Conservation (phyloP, 2,797 vertebrate species). For the Amblyraja radiata region DNA sequence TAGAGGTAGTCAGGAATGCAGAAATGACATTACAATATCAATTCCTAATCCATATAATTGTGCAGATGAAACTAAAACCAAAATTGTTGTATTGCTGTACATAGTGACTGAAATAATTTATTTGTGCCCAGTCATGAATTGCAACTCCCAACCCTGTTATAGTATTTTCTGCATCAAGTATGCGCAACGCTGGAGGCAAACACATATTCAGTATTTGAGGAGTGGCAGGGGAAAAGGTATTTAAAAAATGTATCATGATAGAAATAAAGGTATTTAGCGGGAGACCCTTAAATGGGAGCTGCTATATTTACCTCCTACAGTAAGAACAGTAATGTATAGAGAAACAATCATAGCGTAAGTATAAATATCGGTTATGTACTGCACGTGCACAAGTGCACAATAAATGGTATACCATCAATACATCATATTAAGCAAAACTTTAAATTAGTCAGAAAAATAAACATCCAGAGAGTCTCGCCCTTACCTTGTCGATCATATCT, state of each 20-base stretch:
- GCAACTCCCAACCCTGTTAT: not conserved
- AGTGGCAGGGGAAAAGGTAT: not conserved
- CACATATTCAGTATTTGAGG: not conserved
- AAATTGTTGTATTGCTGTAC: not conserved
- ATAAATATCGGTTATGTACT: not conserved
- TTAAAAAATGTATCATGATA: not conserved
- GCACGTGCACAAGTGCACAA: not conserved
- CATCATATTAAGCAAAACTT: not conserved
- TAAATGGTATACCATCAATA: not conserved
- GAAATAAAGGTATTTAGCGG: not conserved
- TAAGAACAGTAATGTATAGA: no score
- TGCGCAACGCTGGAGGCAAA: not conserved
- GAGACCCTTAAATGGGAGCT: not conserved
- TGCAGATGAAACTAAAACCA: not conserved
- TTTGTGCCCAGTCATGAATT: not conserved
- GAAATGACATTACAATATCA: no score
- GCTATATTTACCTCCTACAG: not conserved
- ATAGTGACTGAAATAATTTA: not conserved
- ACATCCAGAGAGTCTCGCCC: slow-evolving; percentile 15
- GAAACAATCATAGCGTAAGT: not conserved
- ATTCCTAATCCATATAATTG: no score
- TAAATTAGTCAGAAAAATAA: not conserved
- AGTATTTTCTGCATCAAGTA: not conserved
- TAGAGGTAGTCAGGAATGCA: no score
- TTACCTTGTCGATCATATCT: slow-evolving; percentile 95